Conservation (phyloP, 2,797 vertebrate species). For the Rhinophrynus dorsalis region DNA sequence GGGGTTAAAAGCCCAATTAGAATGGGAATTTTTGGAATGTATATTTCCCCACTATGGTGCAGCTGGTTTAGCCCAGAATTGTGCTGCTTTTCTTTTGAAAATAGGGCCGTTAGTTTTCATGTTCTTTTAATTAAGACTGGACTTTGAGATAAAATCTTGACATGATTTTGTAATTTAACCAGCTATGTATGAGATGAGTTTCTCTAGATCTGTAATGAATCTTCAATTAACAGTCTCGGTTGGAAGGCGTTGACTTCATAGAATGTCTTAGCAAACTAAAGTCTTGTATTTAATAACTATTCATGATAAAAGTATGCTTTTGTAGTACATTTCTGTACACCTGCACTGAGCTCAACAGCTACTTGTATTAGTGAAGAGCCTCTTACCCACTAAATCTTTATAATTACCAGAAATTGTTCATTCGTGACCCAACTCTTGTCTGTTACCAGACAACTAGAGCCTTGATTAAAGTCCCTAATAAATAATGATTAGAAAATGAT, state of each 20-base stretch:
- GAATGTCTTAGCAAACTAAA: neutral
- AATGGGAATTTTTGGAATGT: no score
- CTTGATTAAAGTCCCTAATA: constrained; percentile 29
- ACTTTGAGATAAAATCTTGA: neutral
- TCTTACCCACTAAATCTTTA: constrained; percentile 14
- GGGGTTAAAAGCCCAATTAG: no score
- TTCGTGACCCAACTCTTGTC: constrained; percentile 15
- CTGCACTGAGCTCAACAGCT: constrained; percentile 15
- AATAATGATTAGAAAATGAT: neutral
- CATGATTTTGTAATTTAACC: neutral
- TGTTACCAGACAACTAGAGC: constrained; percentile 15
- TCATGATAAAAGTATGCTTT: neutral
- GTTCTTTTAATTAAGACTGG: no score
- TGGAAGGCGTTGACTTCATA: neutral
- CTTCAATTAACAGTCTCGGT: neutral
- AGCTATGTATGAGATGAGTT: neutral
- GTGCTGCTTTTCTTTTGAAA: no score
- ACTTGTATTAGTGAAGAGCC: constrained; percentile 27
- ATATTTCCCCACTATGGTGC: no score
- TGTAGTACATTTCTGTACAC: constrained; percentile 15
- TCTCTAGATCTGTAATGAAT: neutral
- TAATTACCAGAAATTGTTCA: constrained; percentile 35
- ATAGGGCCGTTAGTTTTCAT: no score
- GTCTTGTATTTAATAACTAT: neutral
- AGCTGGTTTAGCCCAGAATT: no score